These are phyloP conservation scores for Synergus umbraculus DNA, from an alignment of 2,888 invertebrate species.

Conservation along the genomic window DNA sequence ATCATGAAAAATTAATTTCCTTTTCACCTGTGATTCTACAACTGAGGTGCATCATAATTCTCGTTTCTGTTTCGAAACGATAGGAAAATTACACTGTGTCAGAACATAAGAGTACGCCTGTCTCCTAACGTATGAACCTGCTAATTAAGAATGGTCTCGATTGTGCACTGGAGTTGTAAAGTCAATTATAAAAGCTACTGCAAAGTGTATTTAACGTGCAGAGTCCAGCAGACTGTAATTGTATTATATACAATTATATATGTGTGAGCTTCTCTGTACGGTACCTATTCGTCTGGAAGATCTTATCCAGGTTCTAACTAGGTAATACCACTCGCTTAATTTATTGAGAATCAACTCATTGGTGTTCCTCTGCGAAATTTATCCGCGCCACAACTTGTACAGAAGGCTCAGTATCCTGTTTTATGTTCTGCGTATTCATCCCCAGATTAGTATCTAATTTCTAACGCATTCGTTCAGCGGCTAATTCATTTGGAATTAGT, in stretches of 20 bases:
- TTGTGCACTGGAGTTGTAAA: constrained; percentile 43
- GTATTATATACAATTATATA: not conserved
- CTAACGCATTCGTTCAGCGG: not conserved
- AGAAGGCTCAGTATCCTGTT: not conserved
- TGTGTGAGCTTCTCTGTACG: constrained; percentile 26
- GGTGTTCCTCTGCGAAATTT: constrained; percentile 26
- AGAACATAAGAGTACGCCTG: constrained; percentile 23
- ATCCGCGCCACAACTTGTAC: not conserved
- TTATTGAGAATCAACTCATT: constrained; percentile 37
- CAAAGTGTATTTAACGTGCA: constrained; percentile 40
- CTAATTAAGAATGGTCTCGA: constrained; percentile 49
- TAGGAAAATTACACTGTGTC: constrained; percentile 33
- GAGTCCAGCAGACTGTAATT: constrained; percentile 13
- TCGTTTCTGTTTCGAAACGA: constrained; percentile 25
- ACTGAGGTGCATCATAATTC: constrained; percentile 17
- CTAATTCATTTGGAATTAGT: constrained; percentile 24
- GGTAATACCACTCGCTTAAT: constrained; percentile 39
- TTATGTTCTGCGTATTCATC: not conserved
- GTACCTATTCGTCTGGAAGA: constrained; percentile 20
- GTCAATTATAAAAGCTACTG: constrained; percentile 50
- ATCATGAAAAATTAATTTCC: constrained; percentile 5
- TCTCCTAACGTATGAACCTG: constrained; percentile 13
- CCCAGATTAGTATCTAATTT: constrained; percentile 24
- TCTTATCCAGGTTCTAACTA: constrained; percentile 34
- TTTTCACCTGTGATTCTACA: not conserved